Evolutionary conservation across 2,888 invertebrate species (phyloP), one percentile per base, ranked within the genome.

Genomic region (Eurytoma adleriae): DNA sequence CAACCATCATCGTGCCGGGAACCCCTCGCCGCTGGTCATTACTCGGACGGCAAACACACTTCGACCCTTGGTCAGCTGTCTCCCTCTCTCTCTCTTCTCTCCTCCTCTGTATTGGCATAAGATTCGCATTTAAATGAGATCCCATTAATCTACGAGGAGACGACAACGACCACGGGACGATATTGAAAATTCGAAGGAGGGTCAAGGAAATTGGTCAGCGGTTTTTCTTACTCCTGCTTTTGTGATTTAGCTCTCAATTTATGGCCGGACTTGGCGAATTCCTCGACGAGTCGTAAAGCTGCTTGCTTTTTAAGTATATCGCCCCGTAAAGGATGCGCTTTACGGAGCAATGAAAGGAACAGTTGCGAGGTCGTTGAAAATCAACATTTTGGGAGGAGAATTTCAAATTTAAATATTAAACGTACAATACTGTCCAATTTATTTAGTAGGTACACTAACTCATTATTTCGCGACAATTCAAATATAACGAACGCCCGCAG

Each of bases 51-150:
- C 90, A 91, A 91, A 90, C 90, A 91, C 88, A 89, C 90, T 90
- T 89, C 86, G 89, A 87, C 87, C 64, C 88, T 87, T 87, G 87
- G 87, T 85, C 87, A 86, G 86, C 86, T 40, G 40, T 40, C 40
- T 88, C 87, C 88, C 87, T 52, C n/a, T 73, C 73, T 67, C 54
- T 56, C 62, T 54, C 73, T 67, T 66, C 59, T 52, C 30, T 10
- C 70, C 74, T 86, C 88, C 85, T 85, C 85, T 88, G 89, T 90
- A 90, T 90, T 88, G 88, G 86, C 87, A 88, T 86, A 88, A 90
- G 90, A 90, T 90, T 90, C 90, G 89, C 90, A 90, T 90, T 91
- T 90, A 91, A 91, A 91, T 90, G 90, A 91, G 90, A 87, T 85
- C 86, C 89, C 89, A 90, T 91, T 90, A 90, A 89, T 88, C 87